Conservation (phyloP, 1,140 invertebrate genomes). For the Magallana ariakensis region DNA sequence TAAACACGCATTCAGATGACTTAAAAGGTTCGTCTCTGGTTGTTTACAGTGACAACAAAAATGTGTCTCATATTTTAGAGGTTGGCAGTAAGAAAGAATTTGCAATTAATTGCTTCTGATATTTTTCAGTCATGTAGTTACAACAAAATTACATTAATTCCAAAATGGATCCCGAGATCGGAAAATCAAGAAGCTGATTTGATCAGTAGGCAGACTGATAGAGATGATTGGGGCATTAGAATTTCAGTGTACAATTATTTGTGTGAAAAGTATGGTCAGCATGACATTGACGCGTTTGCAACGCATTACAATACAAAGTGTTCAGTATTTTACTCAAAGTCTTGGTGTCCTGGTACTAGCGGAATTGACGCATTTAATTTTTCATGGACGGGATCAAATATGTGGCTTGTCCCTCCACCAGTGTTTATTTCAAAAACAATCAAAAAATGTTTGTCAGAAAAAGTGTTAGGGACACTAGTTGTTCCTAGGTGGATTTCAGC, state of each 20-base stretch:
- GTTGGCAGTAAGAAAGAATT: background rate
- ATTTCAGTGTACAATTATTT: constrained; percentile 26
- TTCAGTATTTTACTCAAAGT: constrained; percentile 41
- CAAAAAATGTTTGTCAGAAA: background rate
- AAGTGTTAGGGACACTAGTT: background rate
- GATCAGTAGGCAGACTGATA: constrained; percentile 38
- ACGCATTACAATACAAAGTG: constrained; percentile 39
- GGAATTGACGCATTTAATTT: constrained; percentile 38
- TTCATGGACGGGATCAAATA: background rate
- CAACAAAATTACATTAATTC: background rate
- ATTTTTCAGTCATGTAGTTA: constrained; percentile 41
- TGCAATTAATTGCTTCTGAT: constrained; percentile 16
- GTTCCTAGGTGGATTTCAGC: background rate
- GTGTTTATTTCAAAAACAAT: background rate
- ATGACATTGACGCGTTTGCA: constrained; percentile 53
- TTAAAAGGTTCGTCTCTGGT: background rate
- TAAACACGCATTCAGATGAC: background rate
- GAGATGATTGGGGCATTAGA: constrained; percentile 40
- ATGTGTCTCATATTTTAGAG: background rate
- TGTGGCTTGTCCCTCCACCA: constrained; percentile 35
- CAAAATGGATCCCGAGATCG: constrained; percentile 45
- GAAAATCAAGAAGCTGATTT: constrained; percentile 52
- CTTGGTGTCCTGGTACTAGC: background rate
- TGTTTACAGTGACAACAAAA: background rate
- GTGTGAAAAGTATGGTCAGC: constrained; percentile 26